These are phyloP conservation scores for Pelodiscus sinensis DNA, from an alignment of 2,113 vertebrate genomes.

Conservation along the genomic window DNA sequence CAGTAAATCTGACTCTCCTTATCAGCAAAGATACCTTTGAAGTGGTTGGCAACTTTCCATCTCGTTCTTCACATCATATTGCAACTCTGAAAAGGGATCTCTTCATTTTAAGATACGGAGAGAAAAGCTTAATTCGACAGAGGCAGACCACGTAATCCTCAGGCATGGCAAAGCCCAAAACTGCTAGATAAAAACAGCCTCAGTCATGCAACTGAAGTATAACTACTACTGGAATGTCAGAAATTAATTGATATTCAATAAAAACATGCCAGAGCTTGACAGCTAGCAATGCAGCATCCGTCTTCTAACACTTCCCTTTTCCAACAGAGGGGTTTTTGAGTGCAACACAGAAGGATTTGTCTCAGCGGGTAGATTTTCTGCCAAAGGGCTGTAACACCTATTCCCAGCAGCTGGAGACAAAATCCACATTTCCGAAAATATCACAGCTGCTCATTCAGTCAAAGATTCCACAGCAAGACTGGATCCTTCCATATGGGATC, in stretches of 20 bases:
- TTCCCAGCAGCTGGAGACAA: background rate
- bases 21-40: conserved; percentile 66
- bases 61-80: conserved; percentile 41
- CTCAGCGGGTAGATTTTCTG: background rate
- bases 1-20: conserved; percentile 53
- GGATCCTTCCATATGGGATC: background rate
- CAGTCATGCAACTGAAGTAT: accelerated
- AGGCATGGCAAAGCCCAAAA: background rate
- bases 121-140: conserved; percentile 3
- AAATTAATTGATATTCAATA: background rate
- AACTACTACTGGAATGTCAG: background rate
- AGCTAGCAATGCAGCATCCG: background rate
- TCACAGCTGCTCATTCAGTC: accelerated
- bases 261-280: background rate
- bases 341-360: accelerated
- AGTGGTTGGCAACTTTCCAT: conserved; percentile 62
- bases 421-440: background rate
- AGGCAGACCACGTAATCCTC: background rate
- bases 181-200: background rate
- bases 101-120: background rate
- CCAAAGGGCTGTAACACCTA: background rate
- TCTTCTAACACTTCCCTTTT: background rate
- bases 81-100: conserved; percentile 37
- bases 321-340: background rate
- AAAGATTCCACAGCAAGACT: background rate